A percentile compares a stretch with the other conserved stretches of the same genome.
Evolutionary conservation across 64 coral and sea anemone genomes (phyloP).

Genomic region (Montipora efflorescens): DNA sequence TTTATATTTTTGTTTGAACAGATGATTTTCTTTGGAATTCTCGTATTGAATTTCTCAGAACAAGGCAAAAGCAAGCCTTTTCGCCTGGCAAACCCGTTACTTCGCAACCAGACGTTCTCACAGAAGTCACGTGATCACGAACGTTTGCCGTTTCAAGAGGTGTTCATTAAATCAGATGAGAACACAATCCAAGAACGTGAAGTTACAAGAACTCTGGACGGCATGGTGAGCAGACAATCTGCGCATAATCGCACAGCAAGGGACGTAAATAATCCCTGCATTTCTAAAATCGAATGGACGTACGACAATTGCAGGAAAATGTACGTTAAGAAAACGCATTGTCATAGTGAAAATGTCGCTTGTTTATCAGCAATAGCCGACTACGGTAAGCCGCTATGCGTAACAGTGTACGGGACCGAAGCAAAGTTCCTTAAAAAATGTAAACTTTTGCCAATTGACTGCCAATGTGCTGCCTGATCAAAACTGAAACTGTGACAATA

Average conservation of each 20-base stretch:
- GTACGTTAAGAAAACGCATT: neutral
- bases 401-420: neutral
- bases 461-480: slow-evolving; percentile 7
- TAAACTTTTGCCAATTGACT: neutral
- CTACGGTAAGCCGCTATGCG: neutral
- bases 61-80: no score
- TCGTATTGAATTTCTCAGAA: no score
- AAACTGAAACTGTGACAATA: no score
- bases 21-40: no score
- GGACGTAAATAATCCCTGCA: neutral
- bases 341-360: neutral
- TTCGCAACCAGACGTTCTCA: no score
- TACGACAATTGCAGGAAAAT: neutral
- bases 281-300: neutral
- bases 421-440: neutral
- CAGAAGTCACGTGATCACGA: neutral
- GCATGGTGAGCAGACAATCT: neutral
- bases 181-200: neutral
- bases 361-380: neutral
- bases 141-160: neutral
- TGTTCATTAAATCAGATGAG: neutral
- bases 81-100: no score
- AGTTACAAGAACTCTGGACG: neutral
- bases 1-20: no score
- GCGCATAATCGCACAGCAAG: neutral